Evolutionary conservation across 1,140 invertebrate genomes (phyloP).

Genomic region (Drosophila persimilis): DNA sequence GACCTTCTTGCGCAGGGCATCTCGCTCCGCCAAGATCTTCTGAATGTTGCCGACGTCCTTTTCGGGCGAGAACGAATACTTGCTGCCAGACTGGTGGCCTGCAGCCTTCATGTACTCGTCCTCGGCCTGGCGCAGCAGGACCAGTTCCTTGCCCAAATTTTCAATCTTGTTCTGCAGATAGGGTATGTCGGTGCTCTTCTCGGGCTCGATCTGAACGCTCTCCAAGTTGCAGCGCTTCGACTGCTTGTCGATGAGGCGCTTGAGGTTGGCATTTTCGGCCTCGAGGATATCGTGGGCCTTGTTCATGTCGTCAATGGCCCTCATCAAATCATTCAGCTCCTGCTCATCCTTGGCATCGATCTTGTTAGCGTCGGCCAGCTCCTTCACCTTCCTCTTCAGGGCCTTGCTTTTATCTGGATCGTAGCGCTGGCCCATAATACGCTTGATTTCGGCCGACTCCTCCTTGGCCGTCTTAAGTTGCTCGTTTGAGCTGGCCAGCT

Average conservation of each 20-base stretch:
- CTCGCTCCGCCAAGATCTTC: conserved; percentile 61
- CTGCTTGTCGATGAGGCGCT: conserved; percentile 69
- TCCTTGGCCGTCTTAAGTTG: conserved; percentile 30
- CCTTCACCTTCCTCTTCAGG: conserved; percentile 60
- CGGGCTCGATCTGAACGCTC: conserved; percentile 56
- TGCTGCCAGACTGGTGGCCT: neutral
- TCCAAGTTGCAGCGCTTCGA: conserved; percentile 51
- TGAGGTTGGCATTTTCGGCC: conserved; percentile 66
- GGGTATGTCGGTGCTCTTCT: conserved; percentile 56
- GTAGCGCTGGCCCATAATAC: conserved; percentile 67
- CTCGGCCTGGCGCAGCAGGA: conserved; percentile 59
- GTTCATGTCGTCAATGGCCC: conserved; percentile 68
- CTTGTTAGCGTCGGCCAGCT: conserved; percentile 52
- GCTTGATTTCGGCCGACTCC: conserved; percentile 62
- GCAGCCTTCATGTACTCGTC: conserved; percentile 42
- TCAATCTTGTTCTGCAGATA: conserved; percentile 69
- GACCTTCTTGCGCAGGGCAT: conserved; percentile 58
- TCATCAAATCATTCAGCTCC: conserved; percentile 49
- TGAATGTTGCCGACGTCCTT: conserved; percentile 56
- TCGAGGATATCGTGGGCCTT: conserved; percentile 67
- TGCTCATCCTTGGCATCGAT: conserved; percentile 58
- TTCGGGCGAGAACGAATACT: conserved; percentile 12
- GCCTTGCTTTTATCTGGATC: conserved; percentile 50
- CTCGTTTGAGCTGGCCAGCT: conserved; percentile 45
- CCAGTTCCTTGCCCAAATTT: conserved; percentile 60